Conservation (phyloP, 2,888 invertebrate genomes). For the Hecatera dysodea region DNA sequence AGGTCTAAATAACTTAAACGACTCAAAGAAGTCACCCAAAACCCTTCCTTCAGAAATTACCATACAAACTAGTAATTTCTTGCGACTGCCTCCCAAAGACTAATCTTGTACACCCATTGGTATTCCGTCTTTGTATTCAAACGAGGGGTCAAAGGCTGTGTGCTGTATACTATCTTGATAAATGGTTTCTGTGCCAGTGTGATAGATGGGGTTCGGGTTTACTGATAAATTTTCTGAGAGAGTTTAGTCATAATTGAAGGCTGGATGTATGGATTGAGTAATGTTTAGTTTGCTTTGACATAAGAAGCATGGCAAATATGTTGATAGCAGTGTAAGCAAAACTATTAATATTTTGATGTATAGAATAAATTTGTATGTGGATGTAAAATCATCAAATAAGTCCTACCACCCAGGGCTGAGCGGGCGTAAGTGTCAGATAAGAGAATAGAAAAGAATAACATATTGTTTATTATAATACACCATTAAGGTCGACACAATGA, state of each 20-base stretch:
- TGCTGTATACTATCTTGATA: constrained; percentile 42
- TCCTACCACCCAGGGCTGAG: too few relatives aligned
- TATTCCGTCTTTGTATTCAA: constrained; percentile 56
- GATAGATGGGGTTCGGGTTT: constrained; percentile 40
- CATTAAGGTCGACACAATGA: too few relatives aligned
- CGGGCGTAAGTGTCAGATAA: too few relatives aligned
- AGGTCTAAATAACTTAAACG: constrained; percentile 5
- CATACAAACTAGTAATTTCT: constrained; percentile 59
- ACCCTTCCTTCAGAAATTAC: constrained; percentile 54
- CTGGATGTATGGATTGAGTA: not conserved
- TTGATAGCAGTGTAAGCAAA: not conserved
- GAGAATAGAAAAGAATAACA: too few relatives aligned
- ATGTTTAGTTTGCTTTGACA: not conserved
- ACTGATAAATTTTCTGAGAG: constrained; percentile 35
- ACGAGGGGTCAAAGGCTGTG: constrained; percentile 38
- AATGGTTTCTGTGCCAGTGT: constrained; percentile 41
- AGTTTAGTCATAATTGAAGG: constrained; percentile 27
- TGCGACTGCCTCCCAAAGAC: constrained; percentile 25
- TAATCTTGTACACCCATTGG: constrained; percentile 56
- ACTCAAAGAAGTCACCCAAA: constrained; percentile 19
- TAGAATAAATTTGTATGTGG: too few relatives aligned
- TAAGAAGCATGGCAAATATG: not conserved
- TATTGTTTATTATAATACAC: too few relatives aligned
- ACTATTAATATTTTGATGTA: not conserved
- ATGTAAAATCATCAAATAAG: too few relatives aligned